Base-by-base conservation (phyloP, 2,113 vertebrate genomes). In the Vidua macroura region DNA sequence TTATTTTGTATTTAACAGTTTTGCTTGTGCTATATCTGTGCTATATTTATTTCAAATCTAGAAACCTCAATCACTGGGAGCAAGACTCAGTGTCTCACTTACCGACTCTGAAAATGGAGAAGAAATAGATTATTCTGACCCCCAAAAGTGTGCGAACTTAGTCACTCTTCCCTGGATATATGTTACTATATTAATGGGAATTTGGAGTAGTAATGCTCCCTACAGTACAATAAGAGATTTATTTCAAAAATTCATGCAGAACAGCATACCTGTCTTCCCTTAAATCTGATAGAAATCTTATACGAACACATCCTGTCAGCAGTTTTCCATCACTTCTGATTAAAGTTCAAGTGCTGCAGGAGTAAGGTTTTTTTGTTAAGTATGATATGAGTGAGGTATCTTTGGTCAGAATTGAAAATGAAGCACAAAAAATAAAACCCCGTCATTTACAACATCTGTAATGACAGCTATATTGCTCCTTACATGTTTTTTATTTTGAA, bases 371-470 rank as follows among this genome's bases (percentile, higher is more conserved):
- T 51, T 33, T 76, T 41, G 2, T 73, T 58, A 70, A 15, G 4
- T 75, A 27, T 77, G 24, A 16, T 60, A 27, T 75, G 43, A 66
- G 10, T 21, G 10, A 53, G 12, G 11, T 63, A 43, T 14, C 18
- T 69, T 84, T 68, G n/a, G 30, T 56, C 30, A 63, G 27, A 69
- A 77, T 17, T 76, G 22, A 48, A 93, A 86, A 86, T 43, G 2
- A 31, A 73, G 19, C 0, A 0, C 12, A 49, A 28, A 16, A 44
- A 76, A 23, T 18, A 53, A 76, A 76, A 4, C 7, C 21, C 6
- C 22, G 9, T 27, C 4, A 35, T 31, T 74, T 60, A 8, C 6
- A 7, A 48, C 2, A 44, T 27, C 63, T 63, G 39, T 59, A 83
- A 39, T 53, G 24, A 10, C 18, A 83, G 23, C 4, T 70, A 13